A percentile compares a stretch with the other conserved stretches of the same genome.
Conservation (phyloP, 2,888 invertebrate genomes). For the Agrochola circellaris region DNA sequence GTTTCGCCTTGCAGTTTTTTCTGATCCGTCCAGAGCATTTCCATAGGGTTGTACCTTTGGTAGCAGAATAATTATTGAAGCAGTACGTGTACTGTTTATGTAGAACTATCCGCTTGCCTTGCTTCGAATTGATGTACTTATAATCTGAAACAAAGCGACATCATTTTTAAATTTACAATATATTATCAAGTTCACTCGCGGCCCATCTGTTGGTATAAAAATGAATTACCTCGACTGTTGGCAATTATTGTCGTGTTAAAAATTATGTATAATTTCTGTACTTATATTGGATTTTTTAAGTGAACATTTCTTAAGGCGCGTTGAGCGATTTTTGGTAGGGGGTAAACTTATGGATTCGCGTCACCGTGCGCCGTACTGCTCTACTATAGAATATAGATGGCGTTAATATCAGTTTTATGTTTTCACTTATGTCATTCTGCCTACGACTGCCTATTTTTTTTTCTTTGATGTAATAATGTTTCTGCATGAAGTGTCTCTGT, state of each 20-base stretch:
- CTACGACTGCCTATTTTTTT: neutral
- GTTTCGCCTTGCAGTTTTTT: conserved; percentile 27
- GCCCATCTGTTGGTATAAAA: neutral
- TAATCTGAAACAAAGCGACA: conserved; percentile 26
- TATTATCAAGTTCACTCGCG: neutral
- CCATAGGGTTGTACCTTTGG: conserved; percentile 13
- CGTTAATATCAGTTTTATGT: too few relatives aligned
- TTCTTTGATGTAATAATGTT: neutral
- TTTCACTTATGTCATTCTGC: too few relatives aligned
- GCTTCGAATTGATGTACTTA: conserved; percentile 29
- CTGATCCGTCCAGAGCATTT: conserved; percentile 25
- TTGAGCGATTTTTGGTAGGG: too few relatives aligned
- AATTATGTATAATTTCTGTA: neutral
- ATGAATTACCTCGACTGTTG: neutral
- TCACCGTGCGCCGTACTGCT: too few relatives aligned
- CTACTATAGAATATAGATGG: too few relatives aligned
- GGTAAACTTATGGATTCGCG: too few relatives aligned
- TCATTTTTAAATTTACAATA: neutral
- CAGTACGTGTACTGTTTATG: conserved; percentile 34
- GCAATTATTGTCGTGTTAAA: neutral
- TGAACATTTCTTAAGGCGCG: too few relatives aligned
- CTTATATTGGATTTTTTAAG: too few relatives aligned
- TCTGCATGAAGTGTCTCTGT: neutral
- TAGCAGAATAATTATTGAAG: conserved; percentile 29
- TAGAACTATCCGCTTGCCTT: conserved; percentile 28